Evolutionary conservation across 2,888 invertebrate genomes (phyloP).

Genomic region (Unio pictorum): DNA sequence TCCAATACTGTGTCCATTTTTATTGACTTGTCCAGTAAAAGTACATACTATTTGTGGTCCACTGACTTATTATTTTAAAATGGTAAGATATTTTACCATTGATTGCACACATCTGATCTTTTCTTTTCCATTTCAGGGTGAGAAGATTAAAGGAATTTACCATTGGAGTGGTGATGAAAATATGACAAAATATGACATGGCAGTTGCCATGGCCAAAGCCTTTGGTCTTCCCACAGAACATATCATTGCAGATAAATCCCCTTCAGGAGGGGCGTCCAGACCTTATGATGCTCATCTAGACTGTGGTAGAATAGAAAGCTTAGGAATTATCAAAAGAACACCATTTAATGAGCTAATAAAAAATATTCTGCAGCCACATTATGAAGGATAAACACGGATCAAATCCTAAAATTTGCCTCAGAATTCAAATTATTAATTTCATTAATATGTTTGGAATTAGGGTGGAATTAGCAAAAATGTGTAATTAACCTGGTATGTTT

Average conservation of each 20-base stretch:
- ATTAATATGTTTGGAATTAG: too few species aligned
- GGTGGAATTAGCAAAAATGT: too few species aligned
- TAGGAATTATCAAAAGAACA: conserved; percentile 69
- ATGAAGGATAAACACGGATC: too few species aligned
- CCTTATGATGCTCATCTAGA: conserved; percentile 72
- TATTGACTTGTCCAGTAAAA: too few species aligned
- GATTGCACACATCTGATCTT: too few species aligned
- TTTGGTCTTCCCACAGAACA: conserved; percentile 70
- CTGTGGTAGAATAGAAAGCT: conserved; percentile 59
- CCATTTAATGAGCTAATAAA: conserved; percentile 69
- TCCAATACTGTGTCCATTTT: too few species aligned
- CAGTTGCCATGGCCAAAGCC: conserved; percentile 71
- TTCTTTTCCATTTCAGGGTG: conserved; percentile 49
- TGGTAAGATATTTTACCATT: too few species aligned
- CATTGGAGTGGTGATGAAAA: conserved; percentile 74
- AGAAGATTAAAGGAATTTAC: conserved; percentile 70
- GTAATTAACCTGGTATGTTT: too few species aligned
- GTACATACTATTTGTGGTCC: too few species aligned
- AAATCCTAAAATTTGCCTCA: too few species aligned
- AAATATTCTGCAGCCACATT: conserved; percentile 31
- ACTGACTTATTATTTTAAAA: too few species aligned
- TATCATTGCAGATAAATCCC: conserved; percentile 64
- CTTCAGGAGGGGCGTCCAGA: conserved; percentile 64
- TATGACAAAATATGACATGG: conserved; percentile 75
- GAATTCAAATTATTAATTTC: too few species aligned